Evolutionary conservation across 1,140 invertebrate species (phyloP).

Genomic region (Bombus consobrinus): DNA sequence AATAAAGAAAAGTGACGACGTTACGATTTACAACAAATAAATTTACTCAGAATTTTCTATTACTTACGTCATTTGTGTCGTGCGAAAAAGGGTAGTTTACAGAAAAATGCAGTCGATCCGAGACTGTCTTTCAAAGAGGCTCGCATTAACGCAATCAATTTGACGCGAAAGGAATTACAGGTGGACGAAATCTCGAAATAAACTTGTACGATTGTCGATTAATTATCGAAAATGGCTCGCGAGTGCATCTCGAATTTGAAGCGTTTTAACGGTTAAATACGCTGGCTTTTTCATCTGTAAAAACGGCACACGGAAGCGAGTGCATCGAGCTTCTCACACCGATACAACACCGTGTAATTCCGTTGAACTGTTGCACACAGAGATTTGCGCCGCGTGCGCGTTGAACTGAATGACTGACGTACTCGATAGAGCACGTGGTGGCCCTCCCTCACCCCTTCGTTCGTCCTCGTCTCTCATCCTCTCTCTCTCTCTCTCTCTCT

Average conservation of each 20-base stretch:
- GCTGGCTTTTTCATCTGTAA: not conserved
- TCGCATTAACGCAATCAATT: not conserved
- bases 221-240: not conserved
- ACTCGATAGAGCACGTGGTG: constrained; percentile 54
- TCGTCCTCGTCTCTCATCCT: constrained; percentile 33
- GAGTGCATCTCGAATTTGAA: not conserved
- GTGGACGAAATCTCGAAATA: too few species aligned
- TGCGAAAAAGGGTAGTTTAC: too few species aligned
- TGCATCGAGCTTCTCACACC: too few species aligned
- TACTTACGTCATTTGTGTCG: too few species aligned
- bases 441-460: not conserved
- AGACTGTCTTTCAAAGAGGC: not conserved
- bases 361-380: constrained; percentile 44
- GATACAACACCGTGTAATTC: constrained; percentile 11
- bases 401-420: constrained; percentile 60
- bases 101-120: not conserved
- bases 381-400: constrained; percentile 54
- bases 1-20: too few species aligned
- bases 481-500: constrained; percentile 30
- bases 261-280: not conserved
- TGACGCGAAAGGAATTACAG: not conserved
- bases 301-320: not conserved
- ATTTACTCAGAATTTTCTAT: too few species aligned
- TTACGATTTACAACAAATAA: too few species aligned
- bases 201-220: not conserved